phyloP scores from a whole-genome alignment of 2,888 invertebrate species.

The Xestia xanthographa region DNA sequence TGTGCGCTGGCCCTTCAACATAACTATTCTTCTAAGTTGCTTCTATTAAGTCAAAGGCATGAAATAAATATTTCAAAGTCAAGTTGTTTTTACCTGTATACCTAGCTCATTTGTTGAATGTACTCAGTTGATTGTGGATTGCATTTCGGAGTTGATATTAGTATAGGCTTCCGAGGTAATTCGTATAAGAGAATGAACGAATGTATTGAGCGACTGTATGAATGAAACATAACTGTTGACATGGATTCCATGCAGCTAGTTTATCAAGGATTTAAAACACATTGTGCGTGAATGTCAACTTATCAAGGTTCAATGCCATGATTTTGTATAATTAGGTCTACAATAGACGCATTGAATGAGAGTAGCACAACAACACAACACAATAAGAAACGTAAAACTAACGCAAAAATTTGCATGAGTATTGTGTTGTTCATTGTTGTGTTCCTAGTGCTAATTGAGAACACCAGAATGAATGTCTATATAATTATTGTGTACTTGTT shows the following conservation, averaged over 20 bases:
- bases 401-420: not conserved
- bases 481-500: too few species aligned
- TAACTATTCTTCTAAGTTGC: too few species aligned
- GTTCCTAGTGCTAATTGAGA: not conserved
- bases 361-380: not conserved
- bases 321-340: slow-evolving; percentile 13
- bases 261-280: slow-evolving; percentile 6
- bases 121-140: slow-evolving; percentile 40
- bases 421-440: not conserved
- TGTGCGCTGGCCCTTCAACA: too few species aligned
- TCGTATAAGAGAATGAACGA: not conserved
- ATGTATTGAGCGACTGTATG: too few species aligned
- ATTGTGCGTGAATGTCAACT: slow-evolving; percentile 5
- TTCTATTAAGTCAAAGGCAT: not conserved
- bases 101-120: not conserved
- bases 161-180: too few species aligned
- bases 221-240: slow-evolving; percentile 11
- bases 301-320: slow-evolving; percentile 11
- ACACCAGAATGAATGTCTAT: not conserved
- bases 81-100: not conserved
- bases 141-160: not conserved
- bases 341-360: slow-evolving; percentile 12
- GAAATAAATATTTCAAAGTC: not conserved
- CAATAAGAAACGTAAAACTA: not conserved
- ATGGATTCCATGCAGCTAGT: slow-evolving; percentile 1